Base-by-base conservation (phyloP, 2,888 invertebrate genomes). In the Drosophila mulleri region DNA sequence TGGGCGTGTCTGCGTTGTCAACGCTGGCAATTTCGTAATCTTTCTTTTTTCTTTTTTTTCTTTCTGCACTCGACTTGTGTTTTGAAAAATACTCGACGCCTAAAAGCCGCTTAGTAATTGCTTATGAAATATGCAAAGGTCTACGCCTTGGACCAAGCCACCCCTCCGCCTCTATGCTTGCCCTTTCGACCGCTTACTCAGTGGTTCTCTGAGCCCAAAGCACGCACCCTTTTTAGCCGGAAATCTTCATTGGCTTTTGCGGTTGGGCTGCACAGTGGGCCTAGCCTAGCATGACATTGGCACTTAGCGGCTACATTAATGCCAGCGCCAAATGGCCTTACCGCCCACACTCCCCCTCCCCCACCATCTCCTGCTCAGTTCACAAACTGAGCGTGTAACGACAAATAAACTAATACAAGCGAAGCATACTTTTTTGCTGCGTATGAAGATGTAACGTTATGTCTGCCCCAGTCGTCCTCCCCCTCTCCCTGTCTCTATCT, bases 51-150 rank as follows among this genome's bases (percentile, higher is more conserved):
- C 2, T 29, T 7, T 29, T 41, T 54, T 59, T 42, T 62, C 52
- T 54, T 57, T 37, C 12, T 66, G 26, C 26, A 41, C 32, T 60
- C 37, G 16, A 16, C 16, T 39, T 39, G 37, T 39, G 41, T 72
- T 57, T 69, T 77, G 67, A 75, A 72, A 77, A 78, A 78, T 67
- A 71, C 67, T 78, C 74, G 68, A 75, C 80, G 78, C 66, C 83
- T 76, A 73, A 76, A 78, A 78, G 80, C 81, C 81, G 86, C 82
- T 87, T 84, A 87, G 90, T 91, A 91, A 91, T 91, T 90, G 91
- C 90, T 91, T 90, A 91, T 91, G 83, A 91, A 91, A 91, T 91
- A 91, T 91, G 90, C 90, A 91, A 83, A 87, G 78, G 74, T 71
- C 72, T 72, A 61, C 75, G 79, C 72, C 79, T 78, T 70, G 62